Evolutionary conservation across 1,140 invertebrate genomes (phyloP).

Genomic region (Drosophila tani): DNA sequence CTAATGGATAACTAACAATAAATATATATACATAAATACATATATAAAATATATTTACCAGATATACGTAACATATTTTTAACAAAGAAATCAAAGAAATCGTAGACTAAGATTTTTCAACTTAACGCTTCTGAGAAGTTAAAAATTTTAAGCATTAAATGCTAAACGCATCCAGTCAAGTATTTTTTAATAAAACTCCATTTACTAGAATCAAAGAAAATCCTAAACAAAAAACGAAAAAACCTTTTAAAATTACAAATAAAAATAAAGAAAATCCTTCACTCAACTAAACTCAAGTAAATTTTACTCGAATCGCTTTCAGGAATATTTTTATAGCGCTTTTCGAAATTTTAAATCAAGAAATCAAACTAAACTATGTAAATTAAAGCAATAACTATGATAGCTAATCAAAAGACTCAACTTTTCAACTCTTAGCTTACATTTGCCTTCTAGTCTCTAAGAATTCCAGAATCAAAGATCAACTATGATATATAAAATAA

Average conservation of each 20-base stretch:
- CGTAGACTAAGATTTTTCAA: slow-evolving; percentile 62
- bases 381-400: slow-evolving; percentile 73
- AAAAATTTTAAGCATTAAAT: slow-evolving; percentile 76
- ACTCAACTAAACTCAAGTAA: slow-evolving; percentile 43
- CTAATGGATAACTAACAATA: slow-evolving; percentile 56
- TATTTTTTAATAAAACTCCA: slow-evolving; percentile 72
- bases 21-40: slow-evolving; percentile 34
- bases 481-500: slow-evolving; percentile 21
- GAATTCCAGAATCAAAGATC: slow-evolving; percentile 54
- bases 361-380: slow-evolving; percentile 58
- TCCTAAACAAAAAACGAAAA: slow-evolving; percentile 4
- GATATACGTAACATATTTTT: slow-evolving; percentile 72
- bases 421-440: slow-evolving; percentile 79
- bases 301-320: slow-evolving; percentile 77
- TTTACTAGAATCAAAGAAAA: slow-evolving; percentile 49
- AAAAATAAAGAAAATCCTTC: slow-evolving; percentile 20
- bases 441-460: slow-evolving; percentile 75
- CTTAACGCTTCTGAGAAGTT: slow-evolving; percentile 78
- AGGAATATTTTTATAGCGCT: slow-evolving; percentile 77
- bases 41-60: slow-evolving; percentile 70
- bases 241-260: slow-evolving; percentile 21
- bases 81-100: slow-evolving; percentile 26
- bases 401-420: slow-evolving; percentile 70
- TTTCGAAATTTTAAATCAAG: slow-evolving; percentile 71
- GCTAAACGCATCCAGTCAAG: slow-evolving; percentile 55